These are phyloP conservation scores for Heliconius cydno DNA, from an alignment of 2,888 invertebrate genomes.

Conservation along the genomic window DNA sequence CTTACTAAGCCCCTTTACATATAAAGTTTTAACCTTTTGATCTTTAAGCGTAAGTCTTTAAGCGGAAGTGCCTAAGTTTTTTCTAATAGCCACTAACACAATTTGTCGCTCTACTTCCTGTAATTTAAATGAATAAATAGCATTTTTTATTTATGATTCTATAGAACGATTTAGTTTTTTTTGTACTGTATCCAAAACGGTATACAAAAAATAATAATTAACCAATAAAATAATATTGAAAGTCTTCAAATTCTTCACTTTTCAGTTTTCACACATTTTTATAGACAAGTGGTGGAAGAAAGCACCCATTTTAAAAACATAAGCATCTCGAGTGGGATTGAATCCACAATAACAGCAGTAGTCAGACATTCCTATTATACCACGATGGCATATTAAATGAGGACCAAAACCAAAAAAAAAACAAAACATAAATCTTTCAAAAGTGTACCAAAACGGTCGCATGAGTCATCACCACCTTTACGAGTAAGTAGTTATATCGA, in stretches of 20 bases:
- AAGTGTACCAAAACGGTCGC: conserved; percentile 7
- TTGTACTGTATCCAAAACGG: neutral
- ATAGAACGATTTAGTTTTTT: neutral
- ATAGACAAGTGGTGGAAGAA: neutral
- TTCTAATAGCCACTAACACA: conserved; percentile 6
- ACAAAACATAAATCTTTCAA: conserved; percentile 10
- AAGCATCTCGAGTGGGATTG: no score
- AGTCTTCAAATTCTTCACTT: no score
- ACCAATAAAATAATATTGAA: no score
- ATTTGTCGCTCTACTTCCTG: conserved; percentile 1
- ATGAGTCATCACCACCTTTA: conserved; percentile 7
- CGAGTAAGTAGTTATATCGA: neutral
- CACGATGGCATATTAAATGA: neutral
- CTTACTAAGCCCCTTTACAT: neutral
- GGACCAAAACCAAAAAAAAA: neutral
- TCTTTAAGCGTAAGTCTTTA: neutral
- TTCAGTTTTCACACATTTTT: no score
- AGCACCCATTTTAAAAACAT: neutral
- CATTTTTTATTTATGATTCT: neutral
- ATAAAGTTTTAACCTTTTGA: conserved; percentile 14
- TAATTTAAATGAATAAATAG: neutral
- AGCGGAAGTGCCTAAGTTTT: neutral
- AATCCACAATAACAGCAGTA: neutral
- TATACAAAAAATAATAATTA: no score
- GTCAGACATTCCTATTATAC: neutral